A percentile compares a stretch with the other conserved stretches of the same genome.
Conservation (phyloP, 1,140 invertebrate genomes). For the Theocolax elegans region DNA sequence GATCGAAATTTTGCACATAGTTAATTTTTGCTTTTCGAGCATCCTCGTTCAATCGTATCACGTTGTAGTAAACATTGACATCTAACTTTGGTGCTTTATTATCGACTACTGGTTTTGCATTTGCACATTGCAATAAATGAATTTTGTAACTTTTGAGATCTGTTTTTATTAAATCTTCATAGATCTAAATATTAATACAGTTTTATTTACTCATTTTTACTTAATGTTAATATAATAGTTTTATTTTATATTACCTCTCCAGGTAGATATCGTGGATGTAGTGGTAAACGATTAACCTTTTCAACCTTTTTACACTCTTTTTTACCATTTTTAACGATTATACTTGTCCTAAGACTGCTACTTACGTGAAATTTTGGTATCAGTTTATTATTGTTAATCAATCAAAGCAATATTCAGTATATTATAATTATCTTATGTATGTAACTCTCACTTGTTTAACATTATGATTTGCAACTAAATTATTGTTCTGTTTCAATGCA, state of each 20-base stretch:
- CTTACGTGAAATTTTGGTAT: too few species aligned
- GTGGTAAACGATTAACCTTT: too few species aligned
- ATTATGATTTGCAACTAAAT: too few species aligned
- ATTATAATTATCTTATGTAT: too few species aligned
- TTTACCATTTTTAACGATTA: conserved; percentile 27
- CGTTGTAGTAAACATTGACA: conserved; percentile 54
- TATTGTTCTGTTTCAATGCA: too few species aligned
- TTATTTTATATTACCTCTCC: conserved; percentile 43
- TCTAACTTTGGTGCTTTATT: conserved; percentile 59
- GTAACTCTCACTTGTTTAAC: too few species aligned
- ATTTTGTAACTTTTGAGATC: conserved; percentile 53
- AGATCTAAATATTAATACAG: conserved; percentile 33
- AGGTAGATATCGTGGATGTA: conserved; percentile 45
- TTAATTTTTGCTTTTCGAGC: conserved; percentile 50
- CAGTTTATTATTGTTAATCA: too few species aligned
- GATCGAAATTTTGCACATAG: conserved; percentile 63
- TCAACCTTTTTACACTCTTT: conserved; percentile 21
- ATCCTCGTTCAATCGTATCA: conserved; percentile 51
- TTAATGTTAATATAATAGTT: not conserved
- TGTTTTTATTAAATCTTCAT: not conserved
- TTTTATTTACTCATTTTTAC: not conserved
- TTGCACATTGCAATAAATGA: conserved; percentile 51
- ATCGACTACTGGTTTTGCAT: conserved; percentile 56
- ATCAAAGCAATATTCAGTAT: too few species aligned
- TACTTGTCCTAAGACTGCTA: not conserved